These are phyloP conservation scores for Leguminivora glycinivorella DNA, from an alignment of 1,140 invertebrate species.

Conservation along the genomic window DNA sequence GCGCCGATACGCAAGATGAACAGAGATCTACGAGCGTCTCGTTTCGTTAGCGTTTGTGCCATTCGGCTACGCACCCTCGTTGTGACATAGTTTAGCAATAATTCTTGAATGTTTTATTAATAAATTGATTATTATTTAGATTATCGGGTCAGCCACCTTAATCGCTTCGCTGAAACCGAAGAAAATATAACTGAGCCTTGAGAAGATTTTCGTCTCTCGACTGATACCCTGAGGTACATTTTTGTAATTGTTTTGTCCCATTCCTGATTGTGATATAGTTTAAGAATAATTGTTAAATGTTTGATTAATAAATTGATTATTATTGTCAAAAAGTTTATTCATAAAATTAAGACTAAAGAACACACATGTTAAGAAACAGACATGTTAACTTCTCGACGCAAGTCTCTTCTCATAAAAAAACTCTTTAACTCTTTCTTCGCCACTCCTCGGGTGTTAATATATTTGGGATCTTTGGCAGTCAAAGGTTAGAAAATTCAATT, in stretches of 20 bases:
- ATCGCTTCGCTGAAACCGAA: constrained; percentile 63
- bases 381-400: too few relatives aligned
- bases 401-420: too few relatives aligned
- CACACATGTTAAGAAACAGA: background rate
- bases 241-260: constrained; percentile 17
- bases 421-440: too few relatives aligned
- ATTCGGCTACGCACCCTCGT: too few relatives aligned
- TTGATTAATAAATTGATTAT: constrained; percentile 2
- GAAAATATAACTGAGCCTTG: constrained; percentile 65
- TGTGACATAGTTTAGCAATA: too few relatives aligned
- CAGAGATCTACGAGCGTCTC: too few relatives aligned
- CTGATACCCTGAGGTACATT: constrained; percentile 35
- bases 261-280: constrained; percentile 27
- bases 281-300: background rate
- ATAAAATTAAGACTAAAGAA: background rate
- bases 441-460: too few relatives aligned
- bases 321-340: background rate
- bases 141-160: constrained; percentile 67
- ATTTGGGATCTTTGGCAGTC: too few relatives aligned
- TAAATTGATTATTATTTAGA: too few relatives aligned
- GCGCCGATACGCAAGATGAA: too few relatives aligned
- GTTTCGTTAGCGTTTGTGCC: too few relatives aligned
- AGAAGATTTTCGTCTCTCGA: constrained; percentile 62
- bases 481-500: constrained; percentile 26
- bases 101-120: too few relatives aligned